Conservation (phyloP, 2,888 invertebrate species). For the Digitonthophagus gazella region DNA sequence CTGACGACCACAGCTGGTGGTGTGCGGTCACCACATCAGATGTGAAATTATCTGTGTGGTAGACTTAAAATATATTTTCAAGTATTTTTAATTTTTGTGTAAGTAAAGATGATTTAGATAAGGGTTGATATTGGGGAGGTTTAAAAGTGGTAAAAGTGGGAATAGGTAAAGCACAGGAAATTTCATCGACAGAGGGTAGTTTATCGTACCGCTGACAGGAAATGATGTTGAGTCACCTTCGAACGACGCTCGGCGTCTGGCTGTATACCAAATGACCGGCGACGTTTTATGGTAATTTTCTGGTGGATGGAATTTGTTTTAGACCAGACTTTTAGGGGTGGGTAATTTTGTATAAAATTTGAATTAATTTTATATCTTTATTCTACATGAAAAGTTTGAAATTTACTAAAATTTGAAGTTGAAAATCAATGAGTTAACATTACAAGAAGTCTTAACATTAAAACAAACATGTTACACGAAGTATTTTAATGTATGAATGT, state of each 20-base stretch:
- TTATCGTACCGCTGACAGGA: slow-evolving; percentile 39
- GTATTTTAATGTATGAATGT: too few species aligned
- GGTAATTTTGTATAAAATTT: neutral
- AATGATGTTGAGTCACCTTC: slow-evolving; percentile 39
- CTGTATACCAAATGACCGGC: neutral
- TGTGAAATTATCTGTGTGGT: neutral
- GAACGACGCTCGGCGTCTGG: slow-evolving; percentile 12
- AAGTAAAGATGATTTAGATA: neutral
- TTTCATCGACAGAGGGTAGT: slow-evolving; percentile 36
- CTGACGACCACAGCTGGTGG: neutral
- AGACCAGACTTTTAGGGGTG: neutral
- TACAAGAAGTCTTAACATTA: too few species aligned
- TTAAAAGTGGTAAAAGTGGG: neutral
- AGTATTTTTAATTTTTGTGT: too few species aligned
- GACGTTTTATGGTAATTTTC: neutral
- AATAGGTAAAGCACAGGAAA: slow-evolving; percentile 33
- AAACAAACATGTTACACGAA: too few species aligned
- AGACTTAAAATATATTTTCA: too few species aligned
- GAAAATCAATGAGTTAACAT: too few species aligned
- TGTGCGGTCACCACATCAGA: neutral
- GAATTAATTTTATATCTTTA: too few species aligned
- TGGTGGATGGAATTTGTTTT: neutral
- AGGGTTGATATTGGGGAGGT: neutral
- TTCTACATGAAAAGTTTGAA: too few species aligned
- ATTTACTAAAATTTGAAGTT: too few species aligned